phyloP scores from a whole-genome alignment of 2,113 vertebrate species.

The Rhynchopsitta pachyrhyncha region DNA sequence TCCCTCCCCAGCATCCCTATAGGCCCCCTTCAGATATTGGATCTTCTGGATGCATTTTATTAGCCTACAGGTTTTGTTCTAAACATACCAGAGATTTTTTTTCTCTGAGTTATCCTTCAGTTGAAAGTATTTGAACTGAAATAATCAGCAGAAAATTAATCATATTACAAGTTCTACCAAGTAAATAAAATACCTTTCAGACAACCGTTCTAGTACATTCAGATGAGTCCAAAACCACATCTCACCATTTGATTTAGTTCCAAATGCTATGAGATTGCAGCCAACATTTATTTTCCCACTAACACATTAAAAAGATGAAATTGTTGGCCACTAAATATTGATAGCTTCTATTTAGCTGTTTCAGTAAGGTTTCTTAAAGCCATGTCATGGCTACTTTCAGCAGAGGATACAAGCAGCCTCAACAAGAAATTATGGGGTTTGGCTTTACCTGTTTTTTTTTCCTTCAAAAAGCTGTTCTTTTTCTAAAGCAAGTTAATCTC shows the following conservation, averaged over 20 bases:
- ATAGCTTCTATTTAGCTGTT: neutral
- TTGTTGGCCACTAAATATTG: neutral
- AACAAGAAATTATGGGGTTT: neutral
- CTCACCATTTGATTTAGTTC: neutral
- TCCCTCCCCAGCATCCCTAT: no score
- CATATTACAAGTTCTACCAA: neutral
- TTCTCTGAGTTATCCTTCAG: neutral
- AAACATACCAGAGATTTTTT: neutral
- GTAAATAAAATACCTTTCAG: neutral
- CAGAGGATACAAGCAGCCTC: neutral
- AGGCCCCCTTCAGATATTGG: no score
- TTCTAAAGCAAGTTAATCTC: neutral
- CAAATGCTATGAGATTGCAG: neutral
- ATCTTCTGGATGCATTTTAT: neutral
- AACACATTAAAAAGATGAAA: neutral
- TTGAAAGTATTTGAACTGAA: neutral
- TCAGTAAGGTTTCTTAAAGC: neutral
- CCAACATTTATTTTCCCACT: neutral
- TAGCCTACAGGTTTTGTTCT: neutral
- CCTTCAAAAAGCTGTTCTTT: accelerated
- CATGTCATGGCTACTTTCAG: neutral
- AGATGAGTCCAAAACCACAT: neutral
- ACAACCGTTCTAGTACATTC: neutral
- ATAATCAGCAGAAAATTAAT: neutral
- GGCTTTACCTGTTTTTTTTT: neutral